Evolutionary conservation across 2,113 vertebrate genomes (phyloP).

Genomic region (Amazona guildingii): DNA sequence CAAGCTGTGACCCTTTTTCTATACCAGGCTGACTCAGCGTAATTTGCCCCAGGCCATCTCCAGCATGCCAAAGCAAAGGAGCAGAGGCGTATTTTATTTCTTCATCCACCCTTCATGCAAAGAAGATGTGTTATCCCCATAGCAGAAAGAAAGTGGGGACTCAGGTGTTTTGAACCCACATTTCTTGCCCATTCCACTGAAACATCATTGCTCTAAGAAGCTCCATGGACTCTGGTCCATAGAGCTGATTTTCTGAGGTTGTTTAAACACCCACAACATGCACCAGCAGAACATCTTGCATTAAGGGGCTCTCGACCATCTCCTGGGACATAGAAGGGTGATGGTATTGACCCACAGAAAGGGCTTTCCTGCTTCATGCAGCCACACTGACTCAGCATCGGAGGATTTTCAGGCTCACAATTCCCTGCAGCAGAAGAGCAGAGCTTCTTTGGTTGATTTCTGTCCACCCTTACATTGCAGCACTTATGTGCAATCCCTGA

Average conservation of each 20-base stretch:
- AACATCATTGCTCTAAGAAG: not conserved
- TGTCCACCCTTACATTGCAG: not conserved
- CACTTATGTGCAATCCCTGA: rapidly evolving
- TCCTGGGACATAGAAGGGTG: not conserved
- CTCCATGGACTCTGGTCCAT: not conserved
- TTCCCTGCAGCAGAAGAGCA: not conserved
- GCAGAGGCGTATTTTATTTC: not conserved
- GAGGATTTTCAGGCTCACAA: not conserved
- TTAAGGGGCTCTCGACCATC: not conserved
- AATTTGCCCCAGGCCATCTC: not conserved
- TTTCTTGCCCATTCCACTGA: not conserved
- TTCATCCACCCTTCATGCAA: not conserved
- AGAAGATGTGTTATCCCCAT: not conserved
- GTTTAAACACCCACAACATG: not conserved
- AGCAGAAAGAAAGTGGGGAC: not conserved
- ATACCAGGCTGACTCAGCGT: not conserved
- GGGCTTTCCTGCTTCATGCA: not conserved
- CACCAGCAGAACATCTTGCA: not conserved
- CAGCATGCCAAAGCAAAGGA: not conserved
- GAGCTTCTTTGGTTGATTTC: not conserved
- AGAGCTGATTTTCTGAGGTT: not conserved
- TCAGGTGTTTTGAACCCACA: not conserved
- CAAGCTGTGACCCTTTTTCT: not conserved
- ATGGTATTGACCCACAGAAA: rapidly evolving
- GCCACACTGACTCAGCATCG: not conserved